phyloP scores from a whole-genome alignment of 2,113 vertebrate species.

The Amphilophus citrinellus region DNA sequence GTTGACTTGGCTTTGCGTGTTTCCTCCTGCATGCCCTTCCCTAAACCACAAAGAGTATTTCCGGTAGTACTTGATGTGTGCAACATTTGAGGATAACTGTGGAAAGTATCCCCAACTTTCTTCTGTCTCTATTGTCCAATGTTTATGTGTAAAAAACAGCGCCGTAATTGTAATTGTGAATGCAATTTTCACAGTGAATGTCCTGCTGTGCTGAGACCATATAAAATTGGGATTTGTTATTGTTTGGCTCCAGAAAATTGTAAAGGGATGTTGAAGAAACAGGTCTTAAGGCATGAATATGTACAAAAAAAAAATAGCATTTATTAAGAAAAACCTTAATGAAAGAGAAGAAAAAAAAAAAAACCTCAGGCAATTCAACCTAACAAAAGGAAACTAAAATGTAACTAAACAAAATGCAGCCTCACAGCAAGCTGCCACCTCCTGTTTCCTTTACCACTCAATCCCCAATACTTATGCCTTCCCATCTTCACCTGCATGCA shows the following conservation, averaged over 20 bases:
- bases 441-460: background rate
- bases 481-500: background rate
- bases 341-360: background rate
- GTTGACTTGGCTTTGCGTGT: background rate
- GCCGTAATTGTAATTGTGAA: no score
- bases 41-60: no score
- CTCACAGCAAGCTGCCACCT: background rate
- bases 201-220: background rate
- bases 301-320: background rate
- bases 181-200: background rate
- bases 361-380: background rate
- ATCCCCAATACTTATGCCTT: background rate
- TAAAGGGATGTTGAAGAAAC: background rate
- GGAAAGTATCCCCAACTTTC: background rate
- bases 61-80: background rate
- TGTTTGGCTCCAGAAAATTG: background rate
- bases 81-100: background rate
- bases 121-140: background rate
- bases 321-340: constrained; percentile 9
- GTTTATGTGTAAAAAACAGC: background rate
- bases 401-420: background rate
- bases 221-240: background rate
- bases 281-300: background rate
- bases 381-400: background rate
- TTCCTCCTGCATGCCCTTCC: background rate